Evolutionary conservation across 2,113 vertebrate species (phyloP).

Genomic region (Takifugu flavidus): DNA sequence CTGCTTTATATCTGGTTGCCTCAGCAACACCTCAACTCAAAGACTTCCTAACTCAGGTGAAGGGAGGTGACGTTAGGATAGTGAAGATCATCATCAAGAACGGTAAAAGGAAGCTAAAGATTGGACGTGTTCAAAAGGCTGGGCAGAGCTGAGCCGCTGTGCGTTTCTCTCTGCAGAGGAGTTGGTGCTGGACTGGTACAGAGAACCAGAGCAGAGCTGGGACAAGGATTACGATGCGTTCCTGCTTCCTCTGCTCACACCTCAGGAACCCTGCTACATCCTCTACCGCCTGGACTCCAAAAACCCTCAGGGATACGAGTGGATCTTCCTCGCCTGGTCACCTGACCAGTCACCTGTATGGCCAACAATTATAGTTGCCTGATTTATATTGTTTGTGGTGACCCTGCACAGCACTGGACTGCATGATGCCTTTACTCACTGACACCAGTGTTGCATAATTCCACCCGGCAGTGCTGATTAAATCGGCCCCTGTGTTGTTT

Average conservation of each 20-base stretch:
- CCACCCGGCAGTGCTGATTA: no score
- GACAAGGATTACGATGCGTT: conserved; percentile 88
- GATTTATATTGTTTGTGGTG: not conserved
- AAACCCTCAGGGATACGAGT: conserved; percentile 94
- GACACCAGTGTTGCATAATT: no score
- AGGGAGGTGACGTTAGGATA: conserved; percentile 85
- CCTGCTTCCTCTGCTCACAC: conserved; percentile 86
- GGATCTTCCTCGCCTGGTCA: conserved; percentile 98
- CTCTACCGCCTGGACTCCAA: conserved; percentile 93
- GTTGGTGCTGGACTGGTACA: conserved; percentile 88
- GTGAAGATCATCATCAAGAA: conserved; percentile 95
- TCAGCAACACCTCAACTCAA: conserved; percentile 91
- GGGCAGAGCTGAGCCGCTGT: conserved; percentile 1
- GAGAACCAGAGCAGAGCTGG: conserved; percentile 85
- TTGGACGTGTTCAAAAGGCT: not conserved
- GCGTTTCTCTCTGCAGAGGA: conserved; percentile 79
- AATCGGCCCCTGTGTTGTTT: not conserved
- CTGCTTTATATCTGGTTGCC: conserved; percentile 83
- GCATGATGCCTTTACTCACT: not conserved
- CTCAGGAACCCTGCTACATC: conserved; percentile 90
- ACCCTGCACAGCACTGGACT: not conserved
- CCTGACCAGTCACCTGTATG: conserved; percentile 95
- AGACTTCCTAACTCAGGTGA: conserved; percentile 91
- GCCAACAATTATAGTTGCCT: not conserved
- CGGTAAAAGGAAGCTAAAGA: conserved; percentile 74